Percentiles rank a stretch among this genome's conserved stretches.
phyloP scores from a whole-genome alignment of 1,140 invertebrate species.

The Drosophila auraria region DNA sequence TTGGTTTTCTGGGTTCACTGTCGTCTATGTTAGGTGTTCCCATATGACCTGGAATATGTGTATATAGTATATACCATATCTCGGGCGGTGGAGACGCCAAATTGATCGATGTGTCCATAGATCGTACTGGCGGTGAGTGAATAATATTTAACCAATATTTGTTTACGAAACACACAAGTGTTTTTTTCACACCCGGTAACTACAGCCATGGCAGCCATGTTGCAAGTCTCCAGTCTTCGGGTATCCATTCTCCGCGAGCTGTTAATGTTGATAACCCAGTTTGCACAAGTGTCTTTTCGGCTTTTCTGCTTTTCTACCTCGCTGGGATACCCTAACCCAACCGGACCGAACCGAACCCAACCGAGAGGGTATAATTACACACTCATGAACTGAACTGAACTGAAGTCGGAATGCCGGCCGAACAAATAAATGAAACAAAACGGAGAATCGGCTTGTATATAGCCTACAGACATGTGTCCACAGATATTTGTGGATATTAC shows the following conservation, averaged over 20 bases:
- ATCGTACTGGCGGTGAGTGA: conserved; percentile 26
- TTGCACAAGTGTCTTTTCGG: conserved; percentile 70
- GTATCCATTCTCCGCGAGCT: conserved; percentile 23
- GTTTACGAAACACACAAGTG: conserved; percentile 77
- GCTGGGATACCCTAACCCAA: conserved; percentile 30
- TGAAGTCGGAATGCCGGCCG: conserved; percentile 10
- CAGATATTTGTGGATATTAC: neutral
- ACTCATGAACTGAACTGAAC: conserved; percentile 21
- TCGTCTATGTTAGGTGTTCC: conserved; percentile 23
- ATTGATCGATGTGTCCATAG: conserved; percentile 42
- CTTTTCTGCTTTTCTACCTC: neutral
- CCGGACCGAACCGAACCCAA: neutral
- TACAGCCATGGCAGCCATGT: conserved; percentile 20
- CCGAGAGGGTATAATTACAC: conserved; percentile 48
- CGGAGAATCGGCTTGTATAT: conserved; percentile 1
- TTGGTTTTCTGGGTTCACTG: conserved; percentile 25
- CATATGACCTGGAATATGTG: conserved; percentile 13
- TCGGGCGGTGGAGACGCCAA: conserved; percentile 19
- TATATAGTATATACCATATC: conserved; percentile 5
- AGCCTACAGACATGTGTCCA: neutral
- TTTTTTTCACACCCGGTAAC: conserved; percentile 67
- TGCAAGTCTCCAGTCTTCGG: conserved; percentile 19
- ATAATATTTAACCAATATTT: conserved; percentile 79
- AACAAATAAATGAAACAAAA: conserved; percentile 21
- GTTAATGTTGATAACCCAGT: conserved; percentile 71